Evolutionary conservation across 2,113 vertebrate species (phyloP), one percentile per base, ranked within the genome.

Genomic region (Reinhardtius hippoglossoides): DNA sequence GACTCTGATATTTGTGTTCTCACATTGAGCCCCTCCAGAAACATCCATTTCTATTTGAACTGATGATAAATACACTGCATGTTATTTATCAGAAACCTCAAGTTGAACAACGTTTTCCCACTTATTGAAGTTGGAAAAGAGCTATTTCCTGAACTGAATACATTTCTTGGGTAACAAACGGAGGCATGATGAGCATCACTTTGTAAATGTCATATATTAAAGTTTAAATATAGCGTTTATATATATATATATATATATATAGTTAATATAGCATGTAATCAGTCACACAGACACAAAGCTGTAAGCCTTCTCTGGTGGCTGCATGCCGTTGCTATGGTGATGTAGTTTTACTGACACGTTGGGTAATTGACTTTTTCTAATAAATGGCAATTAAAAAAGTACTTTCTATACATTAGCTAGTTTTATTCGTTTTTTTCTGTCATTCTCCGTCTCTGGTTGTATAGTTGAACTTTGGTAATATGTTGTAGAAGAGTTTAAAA

Each of bases 321-420:
- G 60, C 44, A 2, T 84, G 76, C 66, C 3, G 61, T 87, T 89
- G 69, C 88, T 59, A 77, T 83, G 75, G 81, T 62, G 27, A 84
- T 76, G 15, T n/a, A 57, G 46, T 75, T 74, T 3, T 14, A 44
- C 60, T 50, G 76, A 75, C 60, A 68, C 52, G 21, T 63, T 48
- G 61, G 61, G 69, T 70, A 69, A 71, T 76, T 79, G 18, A 84
- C 6, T 27, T 80, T 31, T 61, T 67, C 50, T 79, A 71, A 50
- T 64, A 71, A 60, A 74, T 44, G 16, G n/a, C 26, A 37, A 74
- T 71, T 59, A n/a, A 64, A 37, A 37, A 37, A 37, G 35, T 21
- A 66, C 55, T 67, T 62, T 16, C 24, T 71, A 63, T 54, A 75
- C 58, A 54, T 0, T 16, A 18, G 16, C 1, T 48, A 7, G 0